A percentile compares a stretch with the other conserved stretches of the same genome.
These are phyloP conservation scores for Sminthurinus aureus DNA, from an alignment of 2,888 invertebrate genomes.

Conservation along the genomic window DNA sequence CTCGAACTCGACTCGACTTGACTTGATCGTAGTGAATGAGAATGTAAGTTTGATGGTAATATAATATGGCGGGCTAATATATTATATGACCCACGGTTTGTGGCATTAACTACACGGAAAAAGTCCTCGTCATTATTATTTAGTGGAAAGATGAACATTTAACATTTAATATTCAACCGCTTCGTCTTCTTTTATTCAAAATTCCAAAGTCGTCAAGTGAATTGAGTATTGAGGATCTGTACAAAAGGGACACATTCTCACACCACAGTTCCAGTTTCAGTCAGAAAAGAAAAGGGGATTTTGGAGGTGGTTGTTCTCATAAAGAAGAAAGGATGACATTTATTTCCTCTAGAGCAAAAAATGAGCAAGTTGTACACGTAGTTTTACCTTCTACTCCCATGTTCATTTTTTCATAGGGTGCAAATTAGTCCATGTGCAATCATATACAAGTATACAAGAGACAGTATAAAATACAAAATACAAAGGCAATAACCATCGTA, in stretches of 20 bases:
- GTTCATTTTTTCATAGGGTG: constrained; percentile 36
- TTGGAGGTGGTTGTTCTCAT: constrained; percentile 40
- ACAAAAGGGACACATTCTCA: neutral
- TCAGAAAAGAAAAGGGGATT: neutral
- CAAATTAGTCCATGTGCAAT: neutral
- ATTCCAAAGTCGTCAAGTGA: constrained; percentile 4
- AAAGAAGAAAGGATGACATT: constrained; percentile 43
- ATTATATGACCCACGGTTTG: neutral
- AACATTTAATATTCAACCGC: neutral
- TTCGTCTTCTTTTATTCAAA: neutral
- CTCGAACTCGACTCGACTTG: neutral
- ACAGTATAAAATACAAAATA: neutral
- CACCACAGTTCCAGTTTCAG: neutral
- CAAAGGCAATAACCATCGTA: neutral
- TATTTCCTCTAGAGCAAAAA: constrained; percentile 15
- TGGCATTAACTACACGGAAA: neutral
- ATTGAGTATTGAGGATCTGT: neutral
- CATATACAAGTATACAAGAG: too few relatives aligned
- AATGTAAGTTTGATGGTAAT: constrained; percentile 21
- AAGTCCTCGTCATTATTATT: neutral
- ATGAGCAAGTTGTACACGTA: neutral
- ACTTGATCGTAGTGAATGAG: constrained; percentile 8
- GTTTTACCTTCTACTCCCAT: neutral
- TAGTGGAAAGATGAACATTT: neutral
- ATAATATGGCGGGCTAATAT: neutral